phyloP scores from a whole-genome alignment of 2,888 invertebrate species.

The Cephalotes varians region DNA sequence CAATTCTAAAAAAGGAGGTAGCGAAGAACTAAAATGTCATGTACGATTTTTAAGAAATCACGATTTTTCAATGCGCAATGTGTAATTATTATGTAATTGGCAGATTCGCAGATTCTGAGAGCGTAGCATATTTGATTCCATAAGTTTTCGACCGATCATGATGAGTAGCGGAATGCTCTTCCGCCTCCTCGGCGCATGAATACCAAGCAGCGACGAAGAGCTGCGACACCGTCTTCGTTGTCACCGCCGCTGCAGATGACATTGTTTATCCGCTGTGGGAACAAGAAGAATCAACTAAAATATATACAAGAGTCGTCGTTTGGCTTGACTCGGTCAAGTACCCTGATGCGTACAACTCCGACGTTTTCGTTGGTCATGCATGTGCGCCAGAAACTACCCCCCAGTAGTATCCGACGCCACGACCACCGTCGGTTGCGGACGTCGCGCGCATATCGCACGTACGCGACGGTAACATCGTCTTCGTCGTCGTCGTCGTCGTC shows the following conservation, averaged over 20 bases:
- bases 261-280: conserved; percentile 67
- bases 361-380: conserved; percentile 64
- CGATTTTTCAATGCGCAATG: background rate
- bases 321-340: conserved; percentile 72
- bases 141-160: background rate
- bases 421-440: conserved; percentile 5
- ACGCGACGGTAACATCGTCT: conserved; percentile 10
- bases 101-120: background rate
- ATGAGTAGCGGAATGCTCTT: background rate
- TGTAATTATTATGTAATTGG: background rate
- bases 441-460: conserved; percentile 15
- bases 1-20: background rate
- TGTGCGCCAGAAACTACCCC: conserved; percentile 44
- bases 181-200: conserved; percentile 29
- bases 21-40: background rate
- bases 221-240: background rate
- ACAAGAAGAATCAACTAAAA: conserved; percentile 61
- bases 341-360: conserved; percentile 65
- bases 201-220: conserved; percentile 24
- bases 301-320: conserved; percentile 54
- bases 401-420: conserved; percentile 16
- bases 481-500: background rate
- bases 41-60: background rate
- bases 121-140: background rate
- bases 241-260: conserved; percentile 63